Conservation (phyloP, 2,113 vertebrate species). For the Macquaria australasica region DNA sequence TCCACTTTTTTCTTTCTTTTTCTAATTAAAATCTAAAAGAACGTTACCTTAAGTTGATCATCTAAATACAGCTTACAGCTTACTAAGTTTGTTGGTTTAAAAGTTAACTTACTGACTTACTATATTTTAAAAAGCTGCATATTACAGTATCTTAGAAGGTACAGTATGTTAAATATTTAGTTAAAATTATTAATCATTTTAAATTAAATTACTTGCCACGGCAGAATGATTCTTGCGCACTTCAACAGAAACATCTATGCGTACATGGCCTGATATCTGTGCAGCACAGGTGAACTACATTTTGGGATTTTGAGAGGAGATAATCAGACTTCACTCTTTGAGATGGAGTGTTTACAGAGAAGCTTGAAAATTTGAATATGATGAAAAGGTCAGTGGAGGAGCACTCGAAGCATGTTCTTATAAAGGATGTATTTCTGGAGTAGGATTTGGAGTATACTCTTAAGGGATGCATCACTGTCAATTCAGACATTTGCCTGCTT, state of each 20-base stretch:
- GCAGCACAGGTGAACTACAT: constrained; percentile 28
- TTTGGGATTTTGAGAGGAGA: constrained; percentile 24
- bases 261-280: background rate
- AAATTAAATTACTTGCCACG: background rate
- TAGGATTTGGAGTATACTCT: constrained; percentile 19
- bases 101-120: background rate
- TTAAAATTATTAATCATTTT: background rate
- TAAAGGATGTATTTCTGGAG: constrained; percentile 41
- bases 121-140: background rate
- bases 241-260: constrained; percentile 1
- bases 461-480: constrained; percentile 39
- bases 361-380: constrained; percentile 42
- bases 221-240: background rate
- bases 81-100: background rate
- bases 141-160: background rate
- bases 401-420: constrained; percentile 25
- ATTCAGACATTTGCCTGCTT: constrained; percentile 26
- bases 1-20: background rate
- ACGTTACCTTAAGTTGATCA: background rate
- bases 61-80: background rate
- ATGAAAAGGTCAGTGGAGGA: constrained; percentile 54
- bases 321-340: constrained; percentile 51
- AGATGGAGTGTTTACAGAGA: constrained; percentile 53
- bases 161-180: background rate
- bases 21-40: constrained; percentile 9